Conservation (phyloP, 2,888 invertebrate genomes). For the Heteromyza rotundicornis region DNA sequence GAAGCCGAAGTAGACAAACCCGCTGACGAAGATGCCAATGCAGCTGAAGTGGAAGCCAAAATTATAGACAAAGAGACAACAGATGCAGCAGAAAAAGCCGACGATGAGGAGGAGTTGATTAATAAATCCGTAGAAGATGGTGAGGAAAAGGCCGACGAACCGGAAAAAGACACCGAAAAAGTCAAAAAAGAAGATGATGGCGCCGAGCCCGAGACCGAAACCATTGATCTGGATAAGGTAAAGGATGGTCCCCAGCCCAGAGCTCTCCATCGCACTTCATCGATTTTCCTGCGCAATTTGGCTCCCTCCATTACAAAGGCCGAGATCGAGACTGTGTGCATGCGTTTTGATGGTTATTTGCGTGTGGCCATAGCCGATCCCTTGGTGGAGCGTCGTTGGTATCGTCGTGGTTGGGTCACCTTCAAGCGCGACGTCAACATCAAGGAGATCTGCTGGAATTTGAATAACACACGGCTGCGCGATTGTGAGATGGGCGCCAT, state of each 20-base stretch:
- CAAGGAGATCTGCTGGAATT: constrained; percentile 98
- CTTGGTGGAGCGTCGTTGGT: constrained; percentile 93
- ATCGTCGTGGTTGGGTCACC: constrained; percentile 97
- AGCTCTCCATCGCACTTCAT: constrained; percentile 92
- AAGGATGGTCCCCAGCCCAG: constrained; percentile 66
- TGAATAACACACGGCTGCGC: constrained; percentile 83
- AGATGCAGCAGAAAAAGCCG: constrained; percentile 51
- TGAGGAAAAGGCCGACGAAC: constrained; percentile 31
- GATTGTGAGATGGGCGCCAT: constrained; percentile 73
- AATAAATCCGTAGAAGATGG: constrained; percentile 38
- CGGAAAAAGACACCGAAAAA: constrained; percentile 14
- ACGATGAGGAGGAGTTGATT: not conserved
- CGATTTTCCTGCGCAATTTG: constrained; percentile 94
- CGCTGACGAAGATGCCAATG: constrained; percentile 8
- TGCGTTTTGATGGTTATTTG: constrained; percentile 90
- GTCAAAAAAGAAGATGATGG: constrained; percentile 9
- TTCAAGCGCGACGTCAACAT: constrained; percentile 97
- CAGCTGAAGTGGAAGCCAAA: constrained; percentile 14
- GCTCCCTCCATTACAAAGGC: constrained; percentile 95
- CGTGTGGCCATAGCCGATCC: constrained; percentile 97
- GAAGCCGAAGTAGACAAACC: constrained; percentile 37
- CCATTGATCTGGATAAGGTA: constrained; percentile 64
- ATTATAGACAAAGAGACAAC: constrained; percentile 48
- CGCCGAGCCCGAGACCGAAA: constrained; percentile 41
- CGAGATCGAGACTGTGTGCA: constrained; percentile 95